Evolutionary conservation across 2,888 invertebrate species (phyloP), one percentile per base, ranked within the genome.

Genomic region (Hermaeophaga mercurialis): DNA sequence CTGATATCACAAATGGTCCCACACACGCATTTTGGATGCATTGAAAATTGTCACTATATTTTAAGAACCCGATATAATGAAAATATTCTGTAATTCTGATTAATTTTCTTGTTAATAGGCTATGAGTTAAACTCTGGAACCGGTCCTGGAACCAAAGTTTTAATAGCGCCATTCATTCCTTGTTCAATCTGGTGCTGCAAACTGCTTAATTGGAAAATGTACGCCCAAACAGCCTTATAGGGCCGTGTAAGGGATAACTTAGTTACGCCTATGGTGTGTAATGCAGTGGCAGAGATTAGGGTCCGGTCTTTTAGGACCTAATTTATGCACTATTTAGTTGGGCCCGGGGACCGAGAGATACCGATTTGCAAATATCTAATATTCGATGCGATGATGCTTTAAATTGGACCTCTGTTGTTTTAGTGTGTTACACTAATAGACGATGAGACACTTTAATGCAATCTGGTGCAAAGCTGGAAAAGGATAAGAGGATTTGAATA

Each of bases 111-210:
- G 3, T 34, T 34, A 8, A 14, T 34, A 7, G 12, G 8, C 8
- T 15, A 34, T 5, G 8, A 14, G 36, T 14, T 14, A 11, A 11
- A 34, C 8, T 34, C 2, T 3, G 2, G 12, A n/a, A 8, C 15
- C 39, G 19, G 39, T 39, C 39, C 39, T 39, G 39, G 3, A 39
- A 2, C 48, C 39, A 54, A 58, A 55, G 54, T 57, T 58, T 56
- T 61, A 61, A 61, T 61, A 53, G 61, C 45, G 36, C 56, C 43
- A 44, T 61, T 58, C 50, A 58, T 61, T 54, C 58, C 54, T 18
- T 53, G 58, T 48, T 58, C 58, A 58, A 54, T 54, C 49, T 46
- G 44, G 56, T 52, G 54, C 47, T 54, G 54, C 56, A 58, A 48
- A 54, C 52, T 43, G 26, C 43, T 56, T 59, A 58, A 59, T 61